Percentiles rank a stretch among this genome's conserved stretches.
Conservation (phyloP, 1,140 invertebrate genomes). For the Uloborus diversus region DNA sequence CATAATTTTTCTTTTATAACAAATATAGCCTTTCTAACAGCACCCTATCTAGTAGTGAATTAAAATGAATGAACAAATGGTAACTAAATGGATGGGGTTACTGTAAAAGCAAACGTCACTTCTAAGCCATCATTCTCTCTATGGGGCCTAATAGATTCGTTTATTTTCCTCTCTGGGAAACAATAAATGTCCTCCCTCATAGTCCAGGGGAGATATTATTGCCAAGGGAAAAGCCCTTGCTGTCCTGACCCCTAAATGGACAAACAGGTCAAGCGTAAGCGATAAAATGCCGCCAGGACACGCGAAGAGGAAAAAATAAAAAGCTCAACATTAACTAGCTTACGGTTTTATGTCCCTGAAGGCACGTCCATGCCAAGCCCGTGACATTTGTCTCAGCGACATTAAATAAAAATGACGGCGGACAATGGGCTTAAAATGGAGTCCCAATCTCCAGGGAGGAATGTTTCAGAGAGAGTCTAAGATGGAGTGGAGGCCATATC, state of each 20-base stretch:
- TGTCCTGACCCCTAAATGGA: neutral
- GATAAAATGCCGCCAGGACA: neutral
- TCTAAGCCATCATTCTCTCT: too few species aligned
- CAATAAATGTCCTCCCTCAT: too few species aligned
- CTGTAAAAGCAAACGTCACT: too few species aligned
- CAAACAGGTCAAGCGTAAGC: constrained; percentile 16
- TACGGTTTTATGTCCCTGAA: neutral
- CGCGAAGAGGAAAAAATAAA: neutral
- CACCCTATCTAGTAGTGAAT: too few species aligned
- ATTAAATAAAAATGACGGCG: constrained; percentile 16
- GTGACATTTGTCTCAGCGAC: constrained; percentile 5
- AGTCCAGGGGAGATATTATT: neutral
- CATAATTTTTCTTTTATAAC: too few species aligned
- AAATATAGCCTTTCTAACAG: too few species aligned
- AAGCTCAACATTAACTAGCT: constrained; percentile 24
- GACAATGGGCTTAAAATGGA: constrained; percentile 19
- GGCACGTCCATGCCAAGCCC: neutral
- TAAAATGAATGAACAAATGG: too few species aligned
- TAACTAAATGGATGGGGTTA: too few species aligned
- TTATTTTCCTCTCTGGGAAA: too few species aligned
- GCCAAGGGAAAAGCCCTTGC: neutral
- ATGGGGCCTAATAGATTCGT: too few species aligned
- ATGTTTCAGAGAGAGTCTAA: neutral
- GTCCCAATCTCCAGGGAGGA: neutral
- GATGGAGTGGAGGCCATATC: constrained; percentile 1